Evolutionary conservation across 2,113 vertebrate species (phyloP).

Genomic region (Guaruba guarouba): DNA sequence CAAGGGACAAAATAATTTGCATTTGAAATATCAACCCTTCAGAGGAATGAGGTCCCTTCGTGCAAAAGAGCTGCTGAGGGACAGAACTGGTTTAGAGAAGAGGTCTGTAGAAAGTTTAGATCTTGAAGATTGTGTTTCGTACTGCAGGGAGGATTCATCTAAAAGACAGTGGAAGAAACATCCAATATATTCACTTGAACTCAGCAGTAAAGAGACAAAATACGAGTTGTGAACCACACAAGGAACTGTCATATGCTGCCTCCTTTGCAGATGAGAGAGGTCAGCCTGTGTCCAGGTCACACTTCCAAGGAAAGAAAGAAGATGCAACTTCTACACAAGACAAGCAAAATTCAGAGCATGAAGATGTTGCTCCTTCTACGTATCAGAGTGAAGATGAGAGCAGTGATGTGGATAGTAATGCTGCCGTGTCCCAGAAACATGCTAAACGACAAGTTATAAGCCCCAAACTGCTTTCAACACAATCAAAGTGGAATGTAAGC

Average conservation of each 20-base stretch:
- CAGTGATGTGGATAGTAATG: background rate
- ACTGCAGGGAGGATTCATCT: background rate
- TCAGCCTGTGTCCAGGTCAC: background rate
- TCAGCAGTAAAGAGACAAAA: background rate
- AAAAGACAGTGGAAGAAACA: background rate
- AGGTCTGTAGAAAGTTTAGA: background rate
- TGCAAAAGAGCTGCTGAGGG: background rate
- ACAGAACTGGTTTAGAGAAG: background rate
- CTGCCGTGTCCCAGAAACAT: background rate
- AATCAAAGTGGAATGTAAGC: background rate
- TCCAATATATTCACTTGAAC: background rate
- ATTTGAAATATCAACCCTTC: conserved; percentile 78
- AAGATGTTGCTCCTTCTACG: background rate
- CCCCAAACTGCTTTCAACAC: background rate
- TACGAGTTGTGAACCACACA: rapidly evolving
- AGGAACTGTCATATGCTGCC: background rate
- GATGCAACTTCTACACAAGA: background rate
- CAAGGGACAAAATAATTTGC: background rate
- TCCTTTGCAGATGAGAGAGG: background rate
- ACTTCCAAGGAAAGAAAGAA: background rate
- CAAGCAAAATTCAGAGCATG: background rate
- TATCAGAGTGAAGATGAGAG: background rate
- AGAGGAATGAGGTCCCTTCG: conserved; percentile 75
- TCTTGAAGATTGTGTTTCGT: background rate
- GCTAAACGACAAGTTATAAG: background rate